Evolutionary conservation across 2,888 invertebrate species (phyloP).

Genomic region (Pseudococcus viburni): DNA sequence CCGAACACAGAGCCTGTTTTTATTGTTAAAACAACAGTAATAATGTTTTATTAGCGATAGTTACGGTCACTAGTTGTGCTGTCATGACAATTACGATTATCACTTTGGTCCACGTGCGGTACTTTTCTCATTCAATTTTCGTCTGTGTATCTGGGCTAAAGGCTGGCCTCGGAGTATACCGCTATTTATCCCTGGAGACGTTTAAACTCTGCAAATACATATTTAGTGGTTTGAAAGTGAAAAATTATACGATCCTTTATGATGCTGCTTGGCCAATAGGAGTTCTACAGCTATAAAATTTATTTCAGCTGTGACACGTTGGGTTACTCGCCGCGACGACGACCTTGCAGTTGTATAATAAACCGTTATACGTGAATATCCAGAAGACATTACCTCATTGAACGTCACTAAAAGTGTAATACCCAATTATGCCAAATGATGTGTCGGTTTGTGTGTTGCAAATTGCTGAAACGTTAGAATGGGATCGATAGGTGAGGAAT

Average conservation of each 20-base stretch:
- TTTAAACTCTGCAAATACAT: background rate
- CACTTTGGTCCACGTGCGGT: constrained; percentile 57
- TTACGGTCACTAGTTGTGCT: constrained; percentile 59
- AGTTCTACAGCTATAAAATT: background rate
- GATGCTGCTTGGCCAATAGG: background rate
- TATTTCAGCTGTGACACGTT: background rate
- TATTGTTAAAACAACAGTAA: constrained; percentile 51
- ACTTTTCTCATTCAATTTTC: constrained; percentile 10
- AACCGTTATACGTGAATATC: constrained; percentile 26
- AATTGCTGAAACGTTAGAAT: background rate
- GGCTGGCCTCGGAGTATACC: background rate
- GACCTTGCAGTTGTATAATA: constrained; percentile 12
- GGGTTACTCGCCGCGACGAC: background rate
- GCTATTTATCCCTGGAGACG: background rate
- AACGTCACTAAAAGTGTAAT: background rate
- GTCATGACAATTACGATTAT: constrained; percentile 60
- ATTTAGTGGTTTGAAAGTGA: background rate
- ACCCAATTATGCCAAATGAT: background rate
- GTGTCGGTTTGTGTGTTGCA: background rate
- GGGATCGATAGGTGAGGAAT: too few relatives aligned
- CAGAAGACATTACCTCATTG: background rate
- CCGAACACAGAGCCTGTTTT: background rate
- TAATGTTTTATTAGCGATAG: constrained; percentile 63
- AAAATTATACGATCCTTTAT: background rate
- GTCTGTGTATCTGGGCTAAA: background rate